phyloP scores from a whole-genome alignment of 1,140 invertebrate species.

The Atopsyche davidsoni region DNA sequence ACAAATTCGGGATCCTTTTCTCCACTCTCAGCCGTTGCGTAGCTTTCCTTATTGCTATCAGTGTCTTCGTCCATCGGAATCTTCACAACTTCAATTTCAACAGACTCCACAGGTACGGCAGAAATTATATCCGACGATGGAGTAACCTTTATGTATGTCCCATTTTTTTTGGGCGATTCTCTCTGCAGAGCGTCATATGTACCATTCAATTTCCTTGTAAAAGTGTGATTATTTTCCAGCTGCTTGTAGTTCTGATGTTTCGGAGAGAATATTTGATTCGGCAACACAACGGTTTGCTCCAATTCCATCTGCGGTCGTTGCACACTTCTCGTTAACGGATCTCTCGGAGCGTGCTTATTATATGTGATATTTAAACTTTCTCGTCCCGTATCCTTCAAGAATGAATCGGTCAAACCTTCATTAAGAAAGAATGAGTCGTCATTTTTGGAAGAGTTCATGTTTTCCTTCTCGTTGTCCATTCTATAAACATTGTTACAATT shows the following conservation, averaged over 20 bases:
- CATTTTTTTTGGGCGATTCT: constrained; percentile 42
- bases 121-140: constrained; percentile 27
- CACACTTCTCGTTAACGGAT: not conserved
- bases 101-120: constrained; percentile 2
- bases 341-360: constrained; percentile 35
- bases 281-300: constrained; percentile 36
- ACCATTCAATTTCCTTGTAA: constrained; percentile 15
- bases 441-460: constrained; percentile 36
- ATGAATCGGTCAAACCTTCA: constrained; percentile 28
- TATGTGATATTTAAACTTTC: constrained; percentile 42
- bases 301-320: constrained; percentile 24
- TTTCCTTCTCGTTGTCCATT: constrained; percentile 36
- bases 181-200: constrained; percentile 23
- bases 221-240: constrained; percentile 11
- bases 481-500: constrained; percentile 40
- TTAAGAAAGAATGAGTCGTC: constrained; percentile 36
- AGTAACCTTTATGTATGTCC: constrained; percentile 43
- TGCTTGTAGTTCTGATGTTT: constrained; percentile 11
- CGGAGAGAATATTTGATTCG: constrained; percentile 26
- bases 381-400: constrained; percentile 31
- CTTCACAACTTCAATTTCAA: constrained; percentile 11
- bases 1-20: not conserved
- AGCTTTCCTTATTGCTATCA: constrained; percentile 26
- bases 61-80: constrained; percentile 14
- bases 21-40: constrained; percentile 9